Evolutionary conservation across 2,888 invertebrate genomes (phyloP).

Genomic region (Actias luna): DNA sequence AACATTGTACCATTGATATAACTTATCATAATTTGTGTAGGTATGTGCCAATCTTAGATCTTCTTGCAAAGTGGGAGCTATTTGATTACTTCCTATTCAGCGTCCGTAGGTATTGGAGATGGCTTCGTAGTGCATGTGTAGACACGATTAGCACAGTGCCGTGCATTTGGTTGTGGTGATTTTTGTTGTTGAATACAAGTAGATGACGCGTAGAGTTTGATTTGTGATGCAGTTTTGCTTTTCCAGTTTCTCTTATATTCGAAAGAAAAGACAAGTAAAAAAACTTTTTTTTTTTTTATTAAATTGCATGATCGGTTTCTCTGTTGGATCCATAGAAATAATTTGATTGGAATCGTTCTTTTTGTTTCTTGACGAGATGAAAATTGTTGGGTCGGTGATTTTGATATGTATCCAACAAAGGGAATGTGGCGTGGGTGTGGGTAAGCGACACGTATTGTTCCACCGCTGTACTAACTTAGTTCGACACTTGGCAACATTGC

Average conservation of each 20-base stretch:
- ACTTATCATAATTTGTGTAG: neutral
- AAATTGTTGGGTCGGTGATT: neutral
- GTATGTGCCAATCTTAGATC: neutral
- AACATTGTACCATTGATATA: neutral
- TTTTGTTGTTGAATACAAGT: slow-evolving; percentile 46
- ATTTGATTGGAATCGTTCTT: neutral
- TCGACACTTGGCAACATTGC: slow-evolving; percentile 63
- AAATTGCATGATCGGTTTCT: slow-evolving; percentile 61
- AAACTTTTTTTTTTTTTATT: slow-evolving; percentile 32
- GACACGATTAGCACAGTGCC: slow-evolving; percentile 67
- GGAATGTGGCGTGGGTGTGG: slow-evolving; percentile 49
- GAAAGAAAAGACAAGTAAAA: slow-evolving; percentile 30
- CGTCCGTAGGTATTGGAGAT: neutral
- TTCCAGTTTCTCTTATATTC: slow-evolving; percentile 72
- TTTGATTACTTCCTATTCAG: neutral
- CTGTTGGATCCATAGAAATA: slow-evolving; percentile 50
- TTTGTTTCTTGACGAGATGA: neutral
- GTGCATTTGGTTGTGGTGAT: slow-evolving; percentile 78
- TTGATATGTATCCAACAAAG: slow-evolving; percentile 28
- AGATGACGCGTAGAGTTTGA: slow-evolving; percentile 55
- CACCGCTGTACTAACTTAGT: slow-evolving; percentile 32
- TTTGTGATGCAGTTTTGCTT: slow-evolving; percentile 76
- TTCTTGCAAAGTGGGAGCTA: slow-evolving; percentile 5
- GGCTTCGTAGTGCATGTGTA: slow-evolving; percentile 69
- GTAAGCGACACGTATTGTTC: slow-evolving; percentile 21